Conservation (phyloP, 2,113 vertebrate genomes). For the Crocuta crocuta region DNA sequence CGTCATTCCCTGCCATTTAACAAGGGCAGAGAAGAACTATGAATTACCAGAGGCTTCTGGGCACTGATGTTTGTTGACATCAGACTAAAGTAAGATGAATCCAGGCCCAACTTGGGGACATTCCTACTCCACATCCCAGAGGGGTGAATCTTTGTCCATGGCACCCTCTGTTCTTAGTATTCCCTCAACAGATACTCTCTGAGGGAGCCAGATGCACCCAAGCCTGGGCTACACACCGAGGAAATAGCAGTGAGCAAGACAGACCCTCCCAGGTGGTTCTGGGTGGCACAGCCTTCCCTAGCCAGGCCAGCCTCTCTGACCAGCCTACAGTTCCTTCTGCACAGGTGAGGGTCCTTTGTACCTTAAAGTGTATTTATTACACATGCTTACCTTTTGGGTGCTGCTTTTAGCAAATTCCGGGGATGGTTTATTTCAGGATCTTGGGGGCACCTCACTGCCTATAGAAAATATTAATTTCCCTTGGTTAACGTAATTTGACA, state of each 20-base stretch:
- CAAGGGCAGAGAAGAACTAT: too few species aligned
- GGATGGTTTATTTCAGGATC: neutral
- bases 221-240: neutral
- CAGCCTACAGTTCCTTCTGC: neutral
- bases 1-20: neutral
- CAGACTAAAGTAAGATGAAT: neutral
- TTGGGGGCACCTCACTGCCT: neutral
- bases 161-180: neutral
- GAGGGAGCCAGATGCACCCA: neutral
- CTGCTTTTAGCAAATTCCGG: neutral
- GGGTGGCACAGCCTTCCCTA: neutral
- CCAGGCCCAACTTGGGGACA: neutral
- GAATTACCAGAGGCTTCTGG: neutral
- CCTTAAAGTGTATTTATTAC: too few species aligned
- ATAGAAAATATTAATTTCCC: neutral
- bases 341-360: neutral
- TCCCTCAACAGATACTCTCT: neutral
- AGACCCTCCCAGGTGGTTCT: neutral
- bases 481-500: neutral
- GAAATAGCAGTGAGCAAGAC: neutral
- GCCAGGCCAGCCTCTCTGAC: neutral
- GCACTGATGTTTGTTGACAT: neutral
- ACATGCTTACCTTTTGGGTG: neutral
- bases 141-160: neutral
- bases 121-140: neutral